Conservation (phyloP, 1,140 invertebrate genomes). For the Melanaphis sacchari region DNA sequence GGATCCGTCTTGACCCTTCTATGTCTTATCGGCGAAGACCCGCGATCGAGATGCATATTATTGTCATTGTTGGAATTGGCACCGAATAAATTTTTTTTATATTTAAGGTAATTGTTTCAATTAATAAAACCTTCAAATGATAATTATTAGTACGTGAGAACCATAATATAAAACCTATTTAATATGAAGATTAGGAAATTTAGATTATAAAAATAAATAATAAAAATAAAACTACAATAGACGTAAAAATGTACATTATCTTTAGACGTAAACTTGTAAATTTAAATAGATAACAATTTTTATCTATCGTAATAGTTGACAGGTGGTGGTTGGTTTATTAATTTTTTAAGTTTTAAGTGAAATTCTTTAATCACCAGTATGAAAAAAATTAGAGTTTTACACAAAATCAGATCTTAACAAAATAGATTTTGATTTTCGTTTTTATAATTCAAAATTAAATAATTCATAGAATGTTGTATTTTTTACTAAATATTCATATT, state of each 20-base stretch:
- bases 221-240: neutral
- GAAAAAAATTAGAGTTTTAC: no score
- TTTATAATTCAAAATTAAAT: no score
- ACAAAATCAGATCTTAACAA: no score
- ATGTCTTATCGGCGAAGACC: no score
- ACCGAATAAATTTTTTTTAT: no score
- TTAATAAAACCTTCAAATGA: neutral
- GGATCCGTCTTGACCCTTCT: no score
- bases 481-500: no score
- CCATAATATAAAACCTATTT: neutral
- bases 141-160: neutral
- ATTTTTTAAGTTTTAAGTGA: neutral
- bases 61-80: no score
- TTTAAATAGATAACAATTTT: neutral
- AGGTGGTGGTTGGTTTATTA: neutral
- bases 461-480: no score
- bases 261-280: neutral
- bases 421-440: no score
- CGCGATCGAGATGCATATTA: no score
- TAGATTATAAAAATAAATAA: slow-evolving; percentile 7
- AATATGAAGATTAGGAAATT: neutral
- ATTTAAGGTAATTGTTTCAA: neutral
- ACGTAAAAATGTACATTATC: neutral
- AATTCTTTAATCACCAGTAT: neutral
- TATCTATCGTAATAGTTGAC: neutral